Percentiles rank a stretch among this genome's conserved stretches.
Evolutionary conservation across 2,888 invertebrate species (phyloP).

Genomic region (Eupithecia tripunctaria): DNA sequence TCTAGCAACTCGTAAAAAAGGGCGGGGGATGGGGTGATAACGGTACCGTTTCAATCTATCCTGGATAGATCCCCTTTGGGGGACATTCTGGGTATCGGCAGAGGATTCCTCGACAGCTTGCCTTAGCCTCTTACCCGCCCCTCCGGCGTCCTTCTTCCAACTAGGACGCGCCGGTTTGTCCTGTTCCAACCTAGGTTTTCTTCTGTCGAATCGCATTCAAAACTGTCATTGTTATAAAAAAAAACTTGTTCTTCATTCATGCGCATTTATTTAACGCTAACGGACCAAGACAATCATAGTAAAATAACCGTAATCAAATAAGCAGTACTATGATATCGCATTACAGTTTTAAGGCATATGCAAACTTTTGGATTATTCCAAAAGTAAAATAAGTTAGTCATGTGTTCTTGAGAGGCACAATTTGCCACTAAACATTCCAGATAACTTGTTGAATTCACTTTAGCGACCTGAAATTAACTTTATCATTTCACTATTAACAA

Average conservation of each 20-base stretch:
- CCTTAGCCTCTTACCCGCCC: conserved; percentile 68
- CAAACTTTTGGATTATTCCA: background rate
- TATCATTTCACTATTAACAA: background rate
- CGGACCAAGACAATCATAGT: background rate
- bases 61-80: conserved; percentile 62
- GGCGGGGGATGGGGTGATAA: conserved; percentile 18
- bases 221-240: conserved; percentile 45
- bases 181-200: conserved; percentile 73
- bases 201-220: conserved; percentile 70
- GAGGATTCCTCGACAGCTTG: conserved; percentile 73
- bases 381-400: background rate
- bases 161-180: conserved; percentile 55
- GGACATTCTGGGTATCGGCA: conserved; percentile 55
- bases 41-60: conserved; percentile 78
- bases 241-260: conserved; percentile 5
- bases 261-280: background rate
- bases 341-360: background rate
- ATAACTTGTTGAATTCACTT: background rate
- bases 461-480: background rate
- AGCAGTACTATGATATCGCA: background rate
- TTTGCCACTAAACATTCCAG: background rate
- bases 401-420: background rate
- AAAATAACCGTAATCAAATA: background rate
- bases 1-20: conserved; percentile 19
- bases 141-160: conserved; percentile 69